Evolutionary conservation across 2,113 vertebrate genomes (phyloP), one percentile per base, ranked within the genome.

Genomic region (Antennarius striatus): DNA sequence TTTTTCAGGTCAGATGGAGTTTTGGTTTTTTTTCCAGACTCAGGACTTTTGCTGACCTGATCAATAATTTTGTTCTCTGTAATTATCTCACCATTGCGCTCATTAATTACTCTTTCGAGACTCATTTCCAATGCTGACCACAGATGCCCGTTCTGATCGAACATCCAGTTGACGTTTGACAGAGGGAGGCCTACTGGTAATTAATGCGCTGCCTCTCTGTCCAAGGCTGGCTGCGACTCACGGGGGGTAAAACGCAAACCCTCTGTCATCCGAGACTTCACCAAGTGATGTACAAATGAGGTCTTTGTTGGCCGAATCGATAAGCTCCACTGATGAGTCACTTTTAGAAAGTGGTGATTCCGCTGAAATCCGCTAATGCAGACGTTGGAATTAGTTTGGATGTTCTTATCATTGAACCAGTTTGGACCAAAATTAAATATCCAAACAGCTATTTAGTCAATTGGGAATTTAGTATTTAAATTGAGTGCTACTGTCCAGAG

Each of bases 21-120:
- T n/a, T n/a, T n/a, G n/a, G n/a, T n/a, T 78, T 80, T 88, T 81
- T 22, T 22, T 22, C 2, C 81, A 83, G 75, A 77, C 81, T 79
- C 75, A 62, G 52, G 80, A 79, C 76, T 22, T 87, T 90, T 80
- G 62, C 67, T 22, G 73, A 58, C 65, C 55, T 81, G 84, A 91
- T 91, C 91, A 77, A 91, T 92, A 91, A 84, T 89, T 90, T 85
- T 82, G 73, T 83, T 80, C 74, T 30, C 68, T 77, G 77, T 85
- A 87, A 92, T 91, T 89, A 90, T 91, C 88, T 90, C 80, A 84
- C 77, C 75, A 61, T 74, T 57, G 80, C 40, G 22, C 81, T 86
- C 87, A 85, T 90, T 89, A 88, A 88, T 91, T 88, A 80, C 81
- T 84, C 84, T 87, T 89, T 88, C 87, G 88, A 88, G 90, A 88